phyloP scores from a whole-genome alignment of 2,797 vertebrate species.

The Gymnothorax reevesii region DNA sequence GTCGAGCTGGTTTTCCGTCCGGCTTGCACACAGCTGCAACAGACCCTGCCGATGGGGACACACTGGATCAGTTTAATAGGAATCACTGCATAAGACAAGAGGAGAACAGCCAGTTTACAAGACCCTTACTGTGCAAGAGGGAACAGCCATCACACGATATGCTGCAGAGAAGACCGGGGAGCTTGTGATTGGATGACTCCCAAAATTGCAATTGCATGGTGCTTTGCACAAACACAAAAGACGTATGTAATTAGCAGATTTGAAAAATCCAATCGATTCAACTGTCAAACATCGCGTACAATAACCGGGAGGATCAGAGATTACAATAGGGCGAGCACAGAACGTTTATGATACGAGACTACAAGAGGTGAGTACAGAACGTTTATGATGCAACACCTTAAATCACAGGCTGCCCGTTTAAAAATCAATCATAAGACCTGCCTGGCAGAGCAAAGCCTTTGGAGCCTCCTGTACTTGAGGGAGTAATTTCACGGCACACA shows the following conservation, averaged over 20 bases:
- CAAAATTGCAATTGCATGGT: too few relatives aligned
- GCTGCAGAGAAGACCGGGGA: background rate
- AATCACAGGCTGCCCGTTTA: background rate
- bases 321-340: background rate
- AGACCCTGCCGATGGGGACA: background rate
- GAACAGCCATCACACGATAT: background rate
- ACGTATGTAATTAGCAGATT: background rate
- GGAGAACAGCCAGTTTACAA: background rate
- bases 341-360: background rate
- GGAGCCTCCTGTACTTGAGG: background rate
- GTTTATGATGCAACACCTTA: background rate
- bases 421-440: background rate
- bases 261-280: background rate
- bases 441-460: background rate
- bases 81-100: background rate
- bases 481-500: background rate
- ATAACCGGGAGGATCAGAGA: background rate
- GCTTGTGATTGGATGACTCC: background rate
- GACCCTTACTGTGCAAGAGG: background rate
- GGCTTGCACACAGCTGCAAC: conserved; percentile 19
- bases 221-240: background rate
- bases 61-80: background rate
- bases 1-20: background rate
- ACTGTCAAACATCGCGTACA: background rate
- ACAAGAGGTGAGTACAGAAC: background rate